Conservation (phyloP, 2,113 vertebrate genomes). For the Mellivora capensis region DNA sequence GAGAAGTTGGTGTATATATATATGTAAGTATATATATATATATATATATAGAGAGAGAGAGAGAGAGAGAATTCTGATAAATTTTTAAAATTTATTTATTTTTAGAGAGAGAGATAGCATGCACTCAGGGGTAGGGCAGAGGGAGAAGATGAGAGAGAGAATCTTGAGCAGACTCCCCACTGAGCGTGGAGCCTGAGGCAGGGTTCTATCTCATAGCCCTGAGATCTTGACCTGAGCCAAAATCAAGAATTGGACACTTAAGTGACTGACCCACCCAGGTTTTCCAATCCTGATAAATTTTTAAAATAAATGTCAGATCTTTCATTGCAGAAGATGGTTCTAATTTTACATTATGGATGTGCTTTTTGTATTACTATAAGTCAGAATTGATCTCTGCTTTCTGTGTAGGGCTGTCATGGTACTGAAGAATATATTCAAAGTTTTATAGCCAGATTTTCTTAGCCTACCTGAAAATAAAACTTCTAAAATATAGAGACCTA, state of each 20-base stretch:
- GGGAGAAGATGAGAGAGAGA: background rate
- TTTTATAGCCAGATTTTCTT: slow-evolving; percentile 12
- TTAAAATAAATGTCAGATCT: slow-evolving; percentile 1
- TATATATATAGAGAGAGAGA: no score
- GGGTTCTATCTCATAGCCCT: background rate
- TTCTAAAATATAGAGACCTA: background rate
- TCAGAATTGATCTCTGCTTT: background rate
- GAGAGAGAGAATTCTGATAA: background rate
- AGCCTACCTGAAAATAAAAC: background rate
- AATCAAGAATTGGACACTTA: background rate
- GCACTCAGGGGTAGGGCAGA: background rate
- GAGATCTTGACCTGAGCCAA: background rate
- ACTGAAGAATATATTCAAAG: background rate
- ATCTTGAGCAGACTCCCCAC: background rate
- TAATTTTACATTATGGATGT: background rate
- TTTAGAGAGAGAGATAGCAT: background rate
- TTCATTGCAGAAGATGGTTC: background rate
- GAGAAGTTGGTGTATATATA: no score
- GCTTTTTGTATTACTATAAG: background rate
- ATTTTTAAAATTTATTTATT: background rate
- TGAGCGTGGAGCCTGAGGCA: background rate
- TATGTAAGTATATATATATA: no score
- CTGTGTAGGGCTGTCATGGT: background rate
- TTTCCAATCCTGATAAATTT: background rate
- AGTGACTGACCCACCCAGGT: background rate